These are phyloP conservation scores for Onychomys torridus DNA, from an alignment of 2,797 vertebrate genomes.

Conservation along the genomic window DNA sequence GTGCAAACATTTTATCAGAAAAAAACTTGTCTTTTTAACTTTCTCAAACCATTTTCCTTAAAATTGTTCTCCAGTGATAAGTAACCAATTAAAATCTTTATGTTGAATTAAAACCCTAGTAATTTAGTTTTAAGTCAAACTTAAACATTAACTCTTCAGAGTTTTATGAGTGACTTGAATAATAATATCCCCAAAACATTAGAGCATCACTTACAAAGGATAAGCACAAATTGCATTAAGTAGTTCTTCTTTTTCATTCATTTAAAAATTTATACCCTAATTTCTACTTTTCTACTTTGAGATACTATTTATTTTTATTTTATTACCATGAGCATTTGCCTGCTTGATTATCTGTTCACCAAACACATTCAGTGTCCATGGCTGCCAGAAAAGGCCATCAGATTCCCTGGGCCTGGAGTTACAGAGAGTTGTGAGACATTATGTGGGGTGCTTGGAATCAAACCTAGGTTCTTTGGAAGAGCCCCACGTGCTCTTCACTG, in stretches of 20 bases:
- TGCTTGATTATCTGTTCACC: not conserved
- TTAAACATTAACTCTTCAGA: not conserved
- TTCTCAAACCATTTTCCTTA: not conserved
- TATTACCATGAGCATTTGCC: not conserved
- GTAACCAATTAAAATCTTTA: not conserved
- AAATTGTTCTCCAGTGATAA: not conserved
- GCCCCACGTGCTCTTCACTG: not conserved
- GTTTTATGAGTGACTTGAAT: slow-evolving; percentile 5
- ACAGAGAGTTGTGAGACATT: not conserved
- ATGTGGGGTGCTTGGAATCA: no score
- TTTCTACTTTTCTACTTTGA: not conserved
- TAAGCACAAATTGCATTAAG: not conserved
- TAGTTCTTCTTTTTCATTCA: not conserved
- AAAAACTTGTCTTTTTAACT: slow-evolving; percentile 1
- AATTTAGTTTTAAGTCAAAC: slow-evolving; percentile 35
- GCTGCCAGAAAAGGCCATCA: not conserved
- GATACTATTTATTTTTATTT: not conserved
- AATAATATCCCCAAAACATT: not conserved
- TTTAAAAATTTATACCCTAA: not conserved
- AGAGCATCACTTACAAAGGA: not conserved
- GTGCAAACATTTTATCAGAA: not conserved
- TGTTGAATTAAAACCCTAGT: not conserved
- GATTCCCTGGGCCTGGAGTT: not conserved
- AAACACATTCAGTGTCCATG: not conserved
- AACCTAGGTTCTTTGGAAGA: not conserved